Percentiles rank a stretch among this genome's conserved stretches.
phyloP scores from a whole-genome alignment of 2,113 vertebrate genomes.

The Nestor notabilis region DNA sequence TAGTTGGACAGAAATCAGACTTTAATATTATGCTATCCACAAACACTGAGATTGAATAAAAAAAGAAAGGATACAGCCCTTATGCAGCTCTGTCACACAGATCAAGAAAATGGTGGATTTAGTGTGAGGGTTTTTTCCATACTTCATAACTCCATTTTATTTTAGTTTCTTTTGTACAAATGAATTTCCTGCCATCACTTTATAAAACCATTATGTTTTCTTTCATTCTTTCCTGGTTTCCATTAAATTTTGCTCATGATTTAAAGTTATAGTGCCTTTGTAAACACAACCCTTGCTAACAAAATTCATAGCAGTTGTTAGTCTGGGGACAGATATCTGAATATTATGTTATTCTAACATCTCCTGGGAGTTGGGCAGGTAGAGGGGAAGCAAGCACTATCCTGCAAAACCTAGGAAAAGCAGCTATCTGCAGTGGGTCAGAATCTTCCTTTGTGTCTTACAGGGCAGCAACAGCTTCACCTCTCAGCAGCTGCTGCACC shows the following conservation, averaged over 20 bases:
- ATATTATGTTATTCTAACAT: background rate
- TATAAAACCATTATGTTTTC: background rate
- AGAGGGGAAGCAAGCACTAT: background rate
- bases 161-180: background rate
- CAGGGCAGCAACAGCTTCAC: background rate
- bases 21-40: background rate
- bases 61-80: constrained; percentile 20
- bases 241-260: background rate
- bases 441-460: background rate
- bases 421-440: background rate
- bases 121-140: background rate
- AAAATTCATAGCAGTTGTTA: background rate
- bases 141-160: background rate
- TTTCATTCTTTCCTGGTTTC: background rate
- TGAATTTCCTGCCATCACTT: background rate
- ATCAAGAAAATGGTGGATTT: constrained; percentile 10
- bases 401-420: background rate
- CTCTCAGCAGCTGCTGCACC: background rate
- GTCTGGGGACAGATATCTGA: background rate
- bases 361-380: background rate
- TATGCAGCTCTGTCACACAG: background rate
- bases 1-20: constrained; percentile 3
- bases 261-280: background rate
- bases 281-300: background rate
- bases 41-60: constrained; percentile 34